Percentiles rank a stretch among this genome's conserved stretches.
phyloP scores from a whole-genome alignment of 2,113 vertebrate genomes.

The Pao palembangensis region DNA sequence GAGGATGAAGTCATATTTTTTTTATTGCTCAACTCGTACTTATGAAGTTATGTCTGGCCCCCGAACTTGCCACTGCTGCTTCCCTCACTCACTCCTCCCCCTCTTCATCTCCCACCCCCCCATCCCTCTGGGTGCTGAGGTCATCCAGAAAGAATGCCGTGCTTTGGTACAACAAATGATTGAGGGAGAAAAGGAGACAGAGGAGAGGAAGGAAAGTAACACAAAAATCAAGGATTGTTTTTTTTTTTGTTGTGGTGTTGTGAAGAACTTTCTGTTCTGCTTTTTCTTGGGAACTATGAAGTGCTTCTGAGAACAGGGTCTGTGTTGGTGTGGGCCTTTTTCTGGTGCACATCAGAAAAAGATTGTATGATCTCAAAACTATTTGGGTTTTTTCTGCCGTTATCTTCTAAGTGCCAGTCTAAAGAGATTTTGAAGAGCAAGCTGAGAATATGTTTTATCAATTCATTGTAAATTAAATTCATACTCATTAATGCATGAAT shows the following conservation, averaged over 20 bases:
- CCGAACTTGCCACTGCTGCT: slow-evolving; percentile 55
- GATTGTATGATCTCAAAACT: background rate
- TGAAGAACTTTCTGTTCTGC: slow-evolving; percentile 37
- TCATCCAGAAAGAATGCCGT: slow-evolving; percentile 73
- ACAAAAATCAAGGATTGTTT: slow-evolving; percentile 9
- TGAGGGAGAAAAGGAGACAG: slow-evolving; percentile 35
- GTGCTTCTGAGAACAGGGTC: slow-evolving; percentile 39
- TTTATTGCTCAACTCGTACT: slow-evolving; percentile 66
- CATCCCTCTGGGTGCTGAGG: slow-evolving; percentile 62
- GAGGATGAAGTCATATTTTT: slow-evolving; percentile 68
- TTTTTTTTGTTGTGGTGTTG: slow-evolving; percentile 27
- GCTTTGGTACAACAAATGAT: slow-evolving; percentile 64
- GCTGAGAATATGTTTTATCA: too few relatives aligned
- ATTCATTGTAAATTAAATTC: too few relatives aligned
- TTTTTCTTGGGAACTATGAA: slow-evolving; percentile 54
- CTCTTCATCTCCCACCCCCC: background rate
- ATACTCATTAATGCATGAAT: too few relatives aligned
- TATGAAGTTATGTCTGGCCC: slow-evolving; percentile 69
- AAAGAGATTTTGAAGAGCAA: too few relatives aligned
- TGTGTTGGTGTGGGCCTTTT: slow-evolving; percentile 30
- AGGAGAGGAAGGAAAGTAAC: slow-evolving; percentile 33
- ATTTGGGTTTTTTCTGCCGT: too few relatives aligned
- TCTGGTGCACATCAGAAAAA: slow-evolving; percentile 51
- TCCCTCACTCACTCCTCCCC: slow-evolving; percentile 20
- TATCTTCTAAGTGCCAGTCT: too few relatives aligned